Percentiles rank a stretch among this genome's conserved stretches.
Conservation (phyloP, 2,113 vertebrate species). For the Lophotis ruficrista region DNA sequence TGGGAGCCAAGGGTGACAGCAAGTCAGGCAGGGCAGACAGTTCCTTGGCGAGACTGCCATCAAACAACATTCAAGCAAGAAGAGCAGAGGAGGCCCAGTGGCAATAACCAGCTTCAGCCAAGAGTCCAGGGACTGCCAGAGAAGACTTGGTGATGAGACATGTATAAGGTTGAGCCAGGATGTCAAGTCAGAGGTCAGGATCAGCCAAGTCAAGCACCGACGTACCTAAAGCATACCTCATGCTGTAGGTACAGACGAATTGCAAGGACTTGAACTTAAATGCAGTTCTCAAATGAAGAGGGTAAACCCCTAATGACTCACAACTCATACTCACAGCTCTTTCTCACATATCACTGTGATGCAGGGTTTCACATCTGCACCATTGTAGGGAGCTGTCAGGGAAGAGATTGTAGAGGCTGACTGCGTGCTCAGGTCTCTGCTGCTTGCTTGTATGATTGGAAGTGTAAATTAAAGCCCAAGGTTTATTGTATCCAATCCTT, state of each 20-base stretch:
- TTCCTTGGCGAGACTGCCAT: background rate
- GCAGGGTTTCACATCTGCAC: background rate
- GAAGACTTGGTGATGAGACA: background rate
- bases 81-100: background rate
- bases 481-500: background rate
- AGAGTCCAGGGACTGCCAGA: background rate
- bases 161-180: background rate
- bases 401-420: background rate
- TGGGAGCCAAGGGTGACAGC: background rate
- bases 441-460: background rate
- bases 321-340: background rate
- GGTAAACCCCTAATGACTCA: background rate
- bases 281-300: background rate
- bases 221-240: background rate
- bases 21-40: background rate
- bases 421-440: fast-evolving
- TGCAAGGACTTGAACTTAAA: background rate
- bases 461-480: background rate
- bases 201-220: background rate
- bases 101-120: background rate
- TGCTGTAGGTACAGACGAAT: background rate
- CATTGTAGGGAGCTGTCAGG: background rate
- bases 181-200: background rate
- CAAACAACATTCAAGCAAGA: background rate
- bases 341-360: background rate